A percentile compares a stretch with the other conserved stretches of the same genome.
phyloP scores from a whole-genome alignment of 2,888 invertebrate genomes.

The Byasa hedistus region DNA sequence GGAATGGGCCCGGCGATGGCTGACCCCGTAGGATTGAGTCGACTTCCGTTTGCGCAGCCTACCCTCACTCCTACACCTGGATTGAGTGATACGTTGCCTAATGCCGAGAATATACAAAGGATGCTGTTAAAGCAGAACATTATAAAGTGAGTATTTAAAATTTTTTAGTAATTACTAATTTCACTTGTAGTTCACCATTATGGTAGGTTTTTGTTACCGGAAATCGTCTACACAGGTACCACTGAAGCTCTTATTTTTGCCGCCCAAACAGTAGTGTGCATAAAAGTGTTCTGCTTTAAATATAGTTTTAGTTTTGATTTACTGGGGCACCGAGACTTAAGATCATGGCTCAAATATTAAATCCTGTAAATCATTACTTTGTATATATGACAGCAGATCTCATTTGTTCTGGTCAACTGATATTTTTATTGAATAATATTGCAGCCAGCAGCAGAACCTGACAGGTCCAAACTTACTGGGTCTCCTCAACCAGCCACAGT shows the following conservation, averaged over 20 bases:
- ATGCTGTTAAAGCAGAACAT: slow-evolving; percentile 76
- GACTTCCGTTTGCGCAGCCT: slow-evolving; percentile 46
- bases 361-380: too few species aligned
- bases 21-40: slow-evolving; percentile 40
- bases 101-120: slow-evolving; percentile 71
- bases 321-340: too few species aligned
- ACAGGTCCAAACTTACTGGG: slow-evolving; percentile 70
- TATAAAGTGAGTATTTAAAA: slow-evolving; percentile 65
- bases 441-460: slow-evolving; percentile 71
- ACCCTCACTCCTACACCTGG: slow-evolving; percentile 53
- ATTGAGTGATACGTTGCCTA: slow-evolving; percentile 49
- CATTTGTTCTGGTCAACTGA: too few species aligned
- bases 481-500: slow-evolving; percentile 63
- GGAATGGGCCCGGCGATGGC: slow-evolving; percentile 37
- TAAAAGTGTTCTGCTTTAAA: too few species aligned
- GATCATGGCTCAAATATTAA: too few species aligned
- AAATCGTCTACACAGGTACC: too few species aligned
- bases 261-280: too few species aligned
- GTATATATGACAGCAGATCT: too few species aligned
- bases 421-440: background rate
- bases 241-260: too few species aligned
- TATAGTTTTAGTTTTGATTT: too few species aligned
- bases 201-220: too few species aligned
- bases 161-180: background rate
- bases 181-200: background rate